Evolutionary conservation across 1,140 invertebrate genomes (phyloP).

Genomic region (Eufriesea mexicana): DNA sequence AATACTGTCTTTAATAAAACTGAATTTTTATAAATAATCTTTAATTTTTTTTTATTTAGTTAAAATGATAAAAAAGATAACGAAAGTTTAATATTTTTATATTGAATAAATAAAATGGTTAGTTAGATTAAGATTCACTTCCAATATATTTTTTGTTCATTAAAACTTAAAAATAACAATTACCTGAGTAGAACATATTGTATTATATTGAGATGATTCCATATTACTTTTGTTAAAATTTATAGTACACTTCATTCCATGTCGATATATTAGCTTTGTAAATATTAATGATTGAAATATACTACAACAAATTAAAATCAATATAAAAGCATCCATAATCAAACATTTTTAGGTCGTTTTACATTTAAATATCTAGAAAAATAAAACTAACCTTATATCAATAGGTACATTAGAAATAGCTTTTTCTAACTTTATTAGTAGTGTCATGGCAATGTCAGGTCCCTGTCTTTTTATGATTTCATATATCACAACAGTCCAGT

Average conservation of each 20-base stretch:
- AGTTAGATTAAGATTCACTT: too few relatives aligned
- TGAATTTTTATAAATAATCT: too few relatives aligned
- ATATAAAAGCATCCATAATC: background rate
- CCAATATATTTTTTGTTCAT: background rate
- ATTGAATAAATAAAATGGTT: too few relatives aligned
- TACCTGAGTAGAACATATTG: slow-evolving; percentile 78
- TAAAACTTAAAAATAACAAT: slow-evolving; percentile 1
- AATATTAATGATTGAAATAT: slow-evolving; percentile 79
- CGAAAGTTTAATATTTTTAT: too few relatives aligned
- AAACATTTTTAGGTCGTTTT: slow-evolving; percentile 2
- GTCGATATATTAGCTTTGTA: slow-evolving; percentile 76
- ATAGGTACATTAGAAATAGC: slow-evolving; percentile 69
- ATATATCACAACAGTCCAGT: slow-evolving; percentile 73
- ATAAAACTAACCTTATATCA: slow-evolving; percentile 70
- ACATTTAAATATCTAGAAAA: background rate
- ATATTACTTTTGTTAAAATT: slow-evolving; percentile 69
- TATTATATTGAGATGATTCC: slow-evolving; percentile 66
- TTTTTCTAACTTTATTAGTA: slow-evolving; percentile 72
- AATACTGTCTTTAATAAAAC: too few relatives aligned
- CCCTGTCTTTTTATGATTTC: slow-evolving; percentile 74
- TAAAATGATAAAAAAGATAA: too few relatives aligned
- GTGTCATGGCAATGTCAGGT: slow-evolving; percentile 68
- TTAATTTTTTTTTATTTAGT: too few relatives aligned
- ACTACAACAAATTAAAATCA: slow-evolving; percentile 67
- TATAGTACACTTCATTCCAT: slow-evolving; percentile 72